Base-by-base conservation (phyloP, 2,888 invertebrate species). In the Euproctis similis region DNA sequence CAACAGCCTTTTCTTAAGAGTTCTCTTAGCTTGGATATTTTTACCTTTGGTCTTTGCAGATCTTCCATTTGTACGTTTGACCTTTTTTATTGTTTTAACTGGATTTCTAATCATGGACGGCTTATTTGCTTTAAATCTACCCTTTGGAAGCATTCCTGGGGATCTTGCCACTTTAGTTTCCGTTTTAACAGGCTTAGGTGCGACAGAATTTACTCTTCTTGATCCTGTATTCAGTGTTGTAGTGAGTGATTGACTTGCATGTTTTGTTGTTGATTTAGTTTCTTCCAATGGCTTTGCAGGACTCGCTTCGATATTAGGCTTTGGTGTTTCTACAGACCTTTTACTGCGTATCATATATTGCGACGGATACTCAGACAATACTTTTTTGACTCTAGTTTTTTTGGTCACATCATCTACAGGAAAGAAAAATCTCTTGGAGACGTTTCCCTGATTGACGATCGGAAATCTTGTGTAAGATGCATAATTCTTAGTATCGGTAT, bases 371-470 rank as follows among this genome's bases (percentile, higher is more conserved):
- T 64, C 60, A 0, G 57, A 42, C 8, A 68, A 32, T 4, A 62
- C 44, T 44, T 70, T 80, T 34, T 74, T 73, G 1, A 68, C 57
- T 31, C 69, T 59, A 0, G 44, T 12, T 24, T 61, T 71, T 14
- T 46, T 42, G 4, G 6, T 22, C 2, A 14, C 16, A 3, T 19
- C 16, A 2, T 58, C 56, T 2, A 46, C 16, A 3, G 60, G 55
- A 20, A 73, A 70, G 27, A 58, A 60, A 0, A 58, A 59, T 21
- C 67, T 74, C 1, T 68, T 62, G 0, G 68, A 65, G 0, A 60
- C 37, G 1, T 33, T 20, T 2, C n/a, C 4, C 21, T 27, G 13
- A 4, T 26, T 39, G 1, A 59, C 32, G 0, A 46, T 24, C 9
- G 68, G 59, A 18, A 73, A n/a, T n/a, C n/a, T n/a, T n/a, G n/a